These are phyloP conservation scores for Gallinago nigripennis DNA, from an alignment of 2,797 vertebrate species.

Conservation along the genomic window DNA sequence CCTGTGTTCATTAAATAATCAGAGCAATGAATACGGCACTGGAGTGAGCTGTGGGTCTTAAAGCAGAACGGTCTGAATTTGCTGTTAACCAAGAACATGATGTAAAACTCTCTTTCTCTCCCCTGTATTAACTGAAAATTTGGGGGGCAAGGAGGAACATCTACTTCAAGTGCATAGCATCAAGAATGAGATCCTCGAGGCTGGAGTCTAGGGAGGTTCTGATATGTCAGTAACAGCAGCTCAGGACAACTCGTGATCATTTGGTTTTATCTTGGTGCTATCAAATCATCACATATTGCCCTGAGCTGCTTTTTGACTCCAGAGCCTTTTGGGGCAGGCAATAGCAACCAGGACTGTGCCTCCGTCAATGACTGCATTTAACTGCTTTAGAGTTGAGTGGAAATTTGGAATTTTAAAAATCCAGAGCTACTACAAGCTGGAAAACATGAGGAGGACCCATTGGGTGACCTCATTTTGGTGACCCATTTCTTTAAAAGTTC, in stretches of 20 bases:
- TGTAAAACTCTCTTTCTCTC: not conserved
- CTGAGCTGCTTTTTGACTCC: not conserved
- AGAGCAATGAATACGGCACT: not conserved
- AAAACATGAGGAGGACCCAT: conserved; percentile 1
- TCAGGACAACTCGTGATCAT: not conserved
- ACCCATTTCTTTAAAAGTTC: not conserved
- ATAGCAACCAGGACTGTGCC: not conserved
- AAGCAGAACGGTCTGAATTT: not conserved
- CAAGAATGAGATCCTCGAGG: not conserved
- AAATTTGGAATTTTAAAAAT: not conserved
- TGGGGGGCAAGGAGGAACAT: not conserved
- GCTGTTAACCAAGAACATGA: not conserved
- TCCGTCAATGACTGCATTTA: not conserved
- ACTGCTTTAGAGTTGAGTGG: not conserved
- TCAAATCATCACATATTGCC: not conserved
- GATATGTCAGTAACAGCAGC: not conserved
- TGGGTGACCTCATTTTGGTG: not conserved
- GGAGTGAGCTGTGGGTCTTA: not conserved
- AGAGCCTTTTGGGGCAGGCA: not conserved
- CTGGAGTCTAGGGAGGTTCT: not conserved
- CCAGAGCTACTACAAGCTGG: not conserved
- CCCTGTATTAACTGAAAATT: not conserved
- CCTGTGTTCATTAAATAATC: not conserved
- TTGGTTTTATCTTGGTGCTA: not conserved
- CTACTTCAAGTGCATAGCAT: not conserved